Evolutionary conservation across 2,797 vertebrate genomes (phyloP).

Genomic region (Coreius guichenoti): DNA sequence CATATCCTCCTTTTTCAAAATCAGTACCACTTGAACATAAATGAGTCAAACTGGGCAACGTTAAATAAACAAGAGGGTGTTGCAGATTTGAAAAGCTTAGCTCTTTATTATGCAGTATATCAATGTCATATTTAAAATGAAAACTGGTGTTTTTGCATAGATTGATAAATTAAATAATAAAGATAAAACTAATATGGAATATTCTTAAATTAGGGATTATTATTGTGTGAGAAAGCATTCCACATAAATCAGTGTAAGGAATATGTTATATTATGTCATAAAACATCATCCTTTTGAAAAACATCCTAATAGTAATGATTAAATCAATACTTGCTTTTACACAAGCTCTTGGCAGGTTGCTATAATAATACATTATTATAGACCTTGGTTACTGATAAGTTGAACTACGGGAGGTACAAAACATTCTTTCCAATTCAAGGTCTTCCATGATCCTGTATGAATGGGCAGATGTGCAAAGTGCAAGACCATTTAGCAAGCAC

Average conservation of each 20-base stretch:
- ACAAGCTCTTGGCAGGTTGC: constrained; percentile 27
- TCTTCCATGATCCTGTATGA: constrained; percentile 23
- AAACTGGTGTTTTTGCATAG: neutral
- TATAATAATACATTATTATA: constrained; percentile 24
- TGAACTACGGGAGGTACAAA: constrained; percentile 35
- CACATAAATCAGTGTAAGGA: neutral
- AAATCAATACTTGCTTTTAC: neutral
- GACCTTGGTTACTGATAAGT: constrained; percentile 62
- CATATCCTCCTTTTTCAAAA: neutral
- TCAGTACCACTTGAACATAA: neutral
- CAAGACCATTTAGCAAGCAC: neutral
- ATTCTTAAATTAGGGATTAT: neutral
- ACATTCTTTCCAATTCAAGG: constrained; percentile 63
- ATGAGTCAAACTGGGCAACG: neutral
- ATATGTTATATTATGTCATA: neutral
- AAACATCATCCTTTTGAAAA: neutral
- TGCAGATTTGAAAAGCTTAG: neutral
- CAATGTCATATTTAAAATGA: neutral
- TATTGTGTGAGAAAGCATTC: neutral
- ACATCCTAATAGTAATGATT: neutral
- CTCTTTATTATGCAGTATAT: neutral
- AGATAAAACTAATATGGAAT: neutral
- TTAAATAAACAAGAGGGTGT: neutral
- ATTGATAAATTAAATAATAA: neutral
- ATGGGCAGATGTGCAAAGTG: constrained; percentile 8